Conservation (phyloP, 2,888 invertebrate species). For the Luperina testacea region DNA sequence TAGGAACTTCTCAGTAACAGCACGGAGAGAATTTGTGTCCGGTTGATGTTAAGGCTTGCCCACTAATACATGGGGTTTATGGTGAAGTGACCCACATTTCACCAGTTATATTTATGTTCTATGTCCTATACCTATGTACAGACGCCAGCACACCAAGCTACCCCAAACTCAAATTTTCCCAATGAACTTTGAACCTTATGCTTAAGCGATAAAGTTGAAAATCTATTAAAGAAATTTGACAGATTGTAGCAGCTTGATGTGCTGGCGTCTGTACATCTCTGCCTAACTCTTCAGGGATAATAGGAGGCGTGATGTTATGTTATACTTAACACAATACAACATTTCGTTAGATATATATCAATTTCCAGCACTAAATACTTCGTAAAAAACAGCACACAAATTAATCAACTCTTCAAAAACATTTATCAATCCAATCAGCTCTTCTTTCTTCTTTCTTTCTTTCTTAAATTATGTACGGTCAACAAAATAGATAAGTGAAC, state of each 20-base stretch:
- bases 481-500: neutral
- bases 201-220: too few relatives aligned
- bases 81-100: too few relatives aligned
- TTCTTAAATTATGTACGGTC: conserved; percentile 16
- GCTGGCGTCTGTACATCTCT: neutral
- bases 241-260: too few relatives aligned
- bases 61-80: neutral
- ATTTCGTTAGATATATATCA: neutral
- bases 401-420: neutral
- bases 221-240: too few relatives aligned
- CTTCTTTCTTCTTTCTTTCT: conserved; percentile 13
- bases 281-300: neutral
- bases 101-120: too few relatives aligned
- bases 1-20: neutral
- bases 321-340: neutral
- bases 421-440: neutral
- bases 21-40: neutral
- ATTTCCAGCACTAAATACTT: neutral
- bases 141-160: too few relatives aligned
- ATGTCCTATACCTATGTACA: neutral
- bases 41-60: neutral
- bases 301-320: neutral
- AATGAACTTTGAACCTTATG: too few relatives aligned
- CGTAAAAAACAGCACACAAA: neutral
- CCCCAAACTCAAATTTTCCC: too few relatives aligned